phyloP scores from a whole-genome alignment of 2,888 invertebrate species.

The Pollenia amentaria region DNA sequence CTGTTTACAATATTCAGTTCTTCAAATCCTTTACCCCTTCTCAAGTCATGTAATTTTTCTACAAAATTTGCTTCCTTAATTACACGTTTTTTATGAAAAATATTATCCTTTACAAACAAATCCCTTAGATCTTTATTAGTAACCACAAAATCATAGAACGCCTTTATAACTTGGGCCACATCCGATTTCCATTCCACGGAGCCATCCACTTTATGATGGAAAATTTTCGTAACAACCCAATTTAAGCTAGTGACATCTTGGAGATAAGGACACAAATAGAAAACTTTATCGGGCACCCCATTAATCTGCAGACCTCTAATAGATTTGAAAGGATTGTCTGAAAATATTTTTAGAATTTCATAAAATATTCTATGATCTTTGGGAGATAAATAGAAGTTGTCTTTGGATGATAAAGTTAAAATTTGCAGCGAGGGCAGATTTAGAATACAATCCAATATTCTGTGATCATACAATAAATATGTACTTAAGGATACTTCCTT shows the following conservation, averaged over 20 bases:
- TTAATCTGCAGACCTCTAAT: background rate
- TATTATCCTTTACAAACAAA: slow-evolving; percentile 15
- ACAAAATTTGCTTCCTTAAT: background rate
- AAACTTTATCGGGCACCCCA: slow-evolving; percentile 40
- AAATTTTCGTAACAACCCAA: slow-evolving; percentile 50
- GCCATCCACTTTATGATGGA: slow-evolving; percentile 40
- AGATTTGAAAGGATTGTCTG: background rate
- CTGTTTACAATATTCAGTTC: slow-evolving; percentile 3
- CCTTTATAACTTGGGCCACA: background rate
- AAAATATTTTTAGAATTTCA: background rate
- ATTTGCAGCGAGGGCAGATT: background rate
- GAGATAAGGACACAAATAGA: slow-evolving; percentile 16
- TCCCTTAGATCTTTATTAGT: background rate
- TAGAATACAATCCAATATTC: background rate
- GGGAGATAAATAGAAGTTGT: slow-evolving; percentile 20
- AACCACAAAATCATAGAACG: slow-evolving; percentile 39
- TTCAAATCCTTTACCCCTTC: background rate
- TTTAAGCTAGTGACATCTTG: background rate
- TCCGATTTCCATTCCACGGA: slow-evolving; percentile 40
- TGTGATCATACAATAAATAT: background rate
- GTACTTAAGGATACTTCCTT: slow-evolving; percentile 18
- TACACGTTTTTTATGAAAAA: background rate
- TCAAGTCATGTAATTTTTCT: background rate
- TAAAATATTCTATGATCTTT: slow-evolving; percentile 23
- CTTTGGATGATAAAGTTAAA: slow-evolving; percentile 27